Conservation (phyloP, 2,888 invertebrate genomes). For the Pristionchus entomophagus region DNA sequence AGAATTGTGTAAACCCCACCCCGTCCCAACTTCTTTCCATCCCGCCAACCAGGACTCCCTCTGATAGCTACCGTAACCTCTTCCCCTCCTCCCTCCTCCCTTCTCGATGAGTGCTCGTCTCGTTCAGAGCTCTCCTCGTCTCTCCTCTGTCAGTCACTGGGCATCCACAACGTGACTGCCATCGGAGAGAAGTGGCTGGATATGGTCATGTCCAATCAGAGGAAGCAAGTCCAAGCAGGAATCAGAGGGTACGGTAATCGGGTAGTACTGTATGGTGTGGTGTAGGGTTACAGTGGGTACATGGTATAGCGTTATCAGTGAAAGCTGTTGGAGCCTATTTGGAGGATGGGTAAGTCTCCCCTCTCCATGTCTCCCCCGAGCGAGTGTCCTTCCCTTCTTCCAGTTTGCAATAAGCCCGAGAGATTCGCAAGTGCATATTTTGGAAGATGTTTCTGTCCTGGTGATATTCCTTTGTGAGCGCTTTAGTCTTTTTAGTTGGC, state of each 20-base stretch:
- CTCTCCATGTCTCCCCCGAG: neutral
- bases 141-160: slow-evolving; percentile 69
- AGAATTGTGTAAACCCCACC: too few relatives aligned
- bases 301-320: too few relatives aligned
- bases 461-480: neutral
- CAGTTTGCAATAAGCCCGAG: neutral
- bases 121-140: slow-evolving; percentile 68
- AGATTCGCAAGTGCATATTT: slow-evolving; percentile 4
- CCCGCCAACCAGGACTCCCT: too few relatives aligned
- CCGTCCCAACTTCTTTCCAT: slow-evolving; percentile 39
- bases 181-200: slow-evolving; percentile 72
- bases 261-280: neutral
- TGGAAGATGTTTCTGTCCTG: neutral
- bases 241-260: slow-evolving; percentile 68
- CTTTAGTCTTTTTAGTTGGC: neutral
- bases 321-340: neutral
- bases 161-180: slow-evolving; percentile 70
- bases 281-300: neutral
- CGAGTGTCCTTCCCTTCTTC: neutral
- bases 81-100: slow-evolving; percentile 37
- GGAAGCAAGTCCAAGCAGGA: slow-evolving; percentile 67
- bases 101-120: slow-evolving; percentile 32
- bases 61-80: too few relatives aligned
- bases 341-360: neutral
- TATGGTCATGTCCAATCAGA: slow-evolving; percentile 65